These are phyloP conservation scores for Sesia bembeciformis DNA, from an alignment of 2,888 invertebrate genomes.

Conservation along the genomic window DNA sequence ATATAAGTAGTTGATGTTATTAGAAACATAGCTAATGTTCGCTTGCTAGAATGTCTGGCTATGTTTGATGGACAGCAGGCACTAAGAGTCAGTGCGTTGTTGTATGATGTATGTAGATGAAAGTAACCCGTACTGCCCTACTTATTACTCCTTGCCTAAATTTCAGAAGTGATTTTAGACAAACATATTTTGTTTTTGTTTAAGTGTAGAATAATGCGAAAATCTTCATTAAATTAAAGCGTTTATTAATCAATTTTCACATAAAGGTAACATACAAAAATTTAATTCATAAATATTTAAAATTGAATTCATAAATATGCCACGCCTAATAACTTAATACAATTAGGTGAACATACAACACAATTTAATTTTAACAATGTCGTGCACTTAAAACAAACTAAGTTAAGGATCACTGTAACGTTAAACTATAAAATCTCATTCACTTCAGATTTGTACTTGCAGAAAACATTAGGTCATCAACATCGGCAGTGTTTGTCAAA, in stretches of 20 bases:
- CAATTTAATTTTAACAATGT: constrained; percentile 67
- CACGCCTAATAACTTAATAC: constrained; percentile 68
- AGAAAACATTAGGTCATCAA: constrained; percentile 61
- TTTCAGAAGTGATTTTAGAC: background rate
- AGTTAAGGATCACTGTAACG: constrained; percentile 69
- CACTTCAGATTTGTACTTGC: constrained; percentile 73
- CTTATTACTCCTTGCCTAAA: background rate
- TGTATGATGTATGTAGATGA: constrained; percentile 12
- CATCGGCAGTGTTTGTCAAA: constrained; percentile 63
- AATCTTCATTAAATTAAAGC: constrained; percentile 60
- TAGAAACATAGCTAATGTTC: no score
- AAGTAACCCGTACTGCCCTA: background rate
- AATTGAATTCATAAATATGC: constrained; percentile 60
- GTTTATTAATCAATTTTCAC: constrained; percentile 70
- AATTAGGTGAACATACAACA: constrained; percentile 71
- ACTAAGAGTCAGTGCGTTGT: constrained; percentile 35
- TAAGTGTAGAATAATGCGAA: constrained; percentile 66
- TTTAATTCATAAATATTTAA: constrained; percentile 57
- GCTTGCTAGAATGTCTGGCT: background rate
- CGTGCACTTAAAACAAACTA: constrained; percentile 70
- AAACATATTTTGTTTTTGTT: constrained; percentile 7
- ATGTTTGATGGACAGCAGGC: constrained; percentile 35
- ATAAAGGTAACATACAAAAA: constrained; percentile 70
- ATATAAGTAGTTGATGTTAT: no score
- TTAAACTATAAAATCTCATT: constrained; percentile 71